Base-by-base conservation (phyloP, 2,113 vertebrate species). In the Pseudopodoces humilis region DNA sequence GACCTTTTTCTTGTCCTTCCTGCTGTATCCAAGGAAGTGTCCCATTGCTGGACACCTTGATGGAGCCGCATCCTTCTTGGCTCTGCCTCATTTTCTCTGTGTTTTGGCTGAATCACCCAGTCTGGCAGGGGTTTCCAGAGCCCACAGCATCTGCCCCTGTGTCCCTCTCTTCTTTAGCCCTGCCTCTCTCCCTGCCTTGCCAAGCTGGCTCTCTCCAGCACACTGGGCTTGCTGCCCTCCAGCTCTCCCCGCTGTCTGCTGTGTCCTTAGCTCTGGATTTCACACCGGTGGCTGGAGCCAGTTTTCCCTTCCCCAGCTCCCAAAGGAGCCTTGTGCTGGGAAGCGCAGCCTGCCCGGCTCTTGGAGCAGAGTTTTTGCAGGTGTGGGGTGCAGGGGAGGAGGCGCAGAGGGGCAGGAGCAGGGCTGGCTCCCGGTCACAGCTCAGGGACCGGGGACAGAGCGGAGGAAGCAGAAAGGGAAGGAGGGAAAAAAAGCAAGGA, bases 71-170 rank as follows among this genome's bases (percentile, higher is more conserved):
- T 79, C 71, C 81, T 68, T 11, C 77, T 81, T 85, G 86, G 94
- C 89, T 88, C 89, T 39, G 53, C 28, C 1, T 27, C 7, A 4
- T 79, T 39, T 23, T 28, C 41, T 31, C 0, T 64, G 68, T 78
- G 81, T 30, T 94, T 92, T 92, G 94, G 94, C 88, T 82, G 95
- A 94, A 88, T 92, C 77, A 82, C 62, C 49, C 37, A 0, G 12
- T 1, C 86, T 82, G 82, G 82, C 16, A 0, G 5, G 56, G 35
- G 6, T 30, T 87, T 39, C 30, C 90, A 85, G 71, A 78, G 64
- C 86, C 44, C 55, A 7, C 23, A 74, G 92, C 86, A 44, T 49
- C 69, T 79, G 65, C n/a, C 88, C 44, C 74, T 7, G 23, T 39
- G 78, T 86, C 82, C 69, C 64, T 85, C 20, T 80, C 75, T 92